Base-by-base conservation (phyloP, 2,797 vertebrate species). In the Alectoris magna region DNA sequence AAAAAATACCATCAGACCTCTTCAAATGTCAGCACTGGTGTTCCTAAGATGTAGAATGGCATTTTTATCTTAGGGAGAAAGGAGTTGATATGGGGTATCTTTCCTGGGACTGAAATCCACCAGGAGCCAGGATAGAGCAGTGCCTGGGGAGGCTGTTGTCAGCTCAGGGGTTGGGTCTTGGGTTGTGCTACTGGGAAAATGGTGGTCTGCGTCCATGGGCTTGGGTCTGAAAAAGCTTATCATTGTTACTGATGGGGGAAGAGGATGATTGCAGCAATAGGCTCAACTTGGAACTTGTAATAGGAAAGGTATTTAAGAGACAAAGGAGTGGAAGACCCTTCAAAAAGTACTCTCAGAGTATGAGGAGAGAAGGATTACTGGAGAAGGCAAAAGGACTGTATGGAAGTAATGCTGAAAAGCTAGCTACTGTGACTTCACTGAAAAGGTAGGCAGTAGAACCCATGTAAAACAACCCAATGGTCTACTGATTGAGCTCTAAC, bases 61-160 rank as follows among this genome's bases (percentile, higher is more conserved):
- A 8, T 41, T 79, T 93, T 73, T 77, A 68, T 59, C 66, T 92
- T 51, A 23, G 46, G 59, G 85, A 72, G 72, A 72, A 87, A 62
- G 23, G 26, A 77, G 38, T 9, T 74, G 14, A 14, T 71, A 71
- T 67, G 15, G 3, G 15, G 6, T 89, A 15, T 71, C 18, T 22
- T 4, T 88, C 31, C 9, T 59, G 69, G 38, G 48, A 66, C 17
- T 80, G 68, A 74, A 88, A 77, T 38, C 3, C 5, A 8, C 11
- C 31, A 26, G 15, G 63, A 77, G 41, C 10, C n/a, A 69, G 11
- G 14, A 70, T 29, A 83, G 55, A 82, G 26, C 53, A 55, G n/a
- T 66, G 23, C 11, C 15, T 59, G 21, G n/a, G 10, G 14, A 51
- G 7, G 66, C 39, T 41, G 31, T 58, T 76, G 62, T 72, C 43